Evolutionary conservation across 2,797 vertebrate genomes (phyloP).

Genomic region (Sebastes melanostomus): DNA sequence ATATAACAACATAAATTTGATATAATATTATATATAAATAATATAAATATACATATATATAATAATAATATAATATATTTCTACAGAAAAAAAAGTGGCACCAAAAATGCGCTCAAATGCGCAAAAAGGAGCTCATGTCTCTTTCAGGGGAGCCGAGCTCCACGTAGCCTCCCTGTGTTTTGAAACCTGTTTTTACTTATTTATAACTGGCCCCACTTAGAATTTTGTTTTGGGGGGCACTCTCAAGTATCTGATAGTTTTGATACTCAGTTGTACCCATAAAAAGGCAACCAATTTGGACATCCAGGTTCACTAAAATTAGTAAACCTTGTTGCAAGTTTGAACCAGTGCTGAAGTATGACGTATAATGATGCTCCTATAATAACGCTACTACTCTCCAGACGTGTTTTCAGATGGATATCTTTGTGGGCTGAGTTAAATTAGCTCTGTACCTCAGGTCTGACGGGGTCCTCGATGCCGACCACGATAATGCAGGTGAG

Average conservation of each 20-base stretch:
- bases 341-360: background rate
- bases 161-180: background rate
- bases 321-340: background rate
- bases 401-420: background rate
- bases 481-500: conserved; percentile 93
- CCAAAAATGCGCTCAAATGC: background rate
- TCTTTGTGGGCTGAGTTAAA: too few relatives aligned
- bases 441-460: conserved; percentile 87
- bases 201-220: too few relatives aligned
- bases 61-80: background rate
- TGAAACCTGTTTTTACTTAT: background rate
- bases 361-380: background rate
- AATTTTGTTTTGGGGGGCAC: background rate
- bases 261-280: background rate
- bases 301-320: background rate
- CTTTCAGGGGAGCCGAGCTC: background rate
- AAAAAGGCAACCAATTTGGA: background rate
- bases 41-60: background rate
- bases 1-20: too few relatives aligned
- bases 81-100: background rate
- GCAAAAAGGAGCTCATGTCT: background rate
- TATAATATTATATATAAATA: too few relatives aligned
- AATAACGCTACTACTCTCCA: background rate
- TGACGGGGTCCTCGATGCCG: conserved; percentile 97
- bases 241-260: background rate